Evolutionary conservation across 2,113 vertebrate species (phyloP).

Genomic region (Procavia capensis): DNA sequence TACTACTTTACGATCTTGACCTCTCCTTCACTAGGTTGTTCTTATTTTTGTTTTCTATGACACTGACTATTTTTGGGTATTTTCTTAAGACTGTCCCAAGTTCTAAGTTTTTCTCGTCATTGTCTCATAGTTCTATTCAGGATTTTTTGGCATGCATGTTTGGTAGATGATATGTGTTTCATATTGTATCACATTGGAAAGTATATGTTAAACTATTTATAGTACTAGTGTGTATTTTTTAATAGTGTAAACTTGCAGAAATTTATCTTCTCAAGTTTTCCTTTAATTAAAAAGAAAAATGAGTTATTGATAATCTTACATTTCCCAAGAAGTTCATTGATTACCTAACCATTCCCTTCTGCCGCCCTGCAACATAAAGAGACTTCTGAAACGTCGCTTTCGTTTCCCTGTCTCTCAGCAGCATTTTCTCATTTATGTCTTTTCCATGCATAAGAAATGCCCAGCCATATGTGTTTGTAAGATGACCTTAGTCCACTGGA

Average conservation of each 20-base stretch:
- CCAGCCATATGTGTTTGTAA: neutral
- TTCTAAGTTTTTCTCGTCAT: neutral
- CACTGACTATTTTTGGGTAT: neutral
- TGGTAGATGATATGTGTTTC: neutral
- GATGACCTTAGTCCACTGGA: neutral
- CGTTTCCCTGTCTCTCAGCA: neutral
- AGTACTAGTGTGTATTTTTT: neutral
- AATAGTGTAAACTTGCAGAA: neutral
- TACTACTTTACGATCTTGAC: too few species aligned
- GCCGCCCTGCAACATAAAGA: neutral
- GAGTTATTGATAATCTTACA: neutral
- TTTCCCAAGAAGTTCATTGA: neutral
- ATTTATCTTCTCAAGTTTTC: neutral
- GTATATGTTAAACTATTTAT: neutral
- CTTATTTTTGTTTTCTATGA: neutral
- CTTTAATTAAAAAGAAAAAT: neutral
- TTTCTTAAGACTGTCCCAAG: neutral
- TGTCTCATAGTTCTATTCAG: neutral
- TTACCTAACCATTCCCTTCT: neutral
- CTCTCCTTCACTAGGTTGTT: too few species aligned
- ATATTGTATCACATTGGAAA: neutral
- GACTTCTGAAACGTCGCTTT: neutral
- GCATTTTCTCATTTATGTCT: neutral
- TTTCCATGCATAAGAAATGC: neutral
- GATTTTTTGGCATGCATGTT: neutral